A percentile compares a stretch with the other conserved stretches of the same genome.
Conservation (phyloP, 2,888 invertebrate genomes). For the Ormyrus thymus region DNA sequence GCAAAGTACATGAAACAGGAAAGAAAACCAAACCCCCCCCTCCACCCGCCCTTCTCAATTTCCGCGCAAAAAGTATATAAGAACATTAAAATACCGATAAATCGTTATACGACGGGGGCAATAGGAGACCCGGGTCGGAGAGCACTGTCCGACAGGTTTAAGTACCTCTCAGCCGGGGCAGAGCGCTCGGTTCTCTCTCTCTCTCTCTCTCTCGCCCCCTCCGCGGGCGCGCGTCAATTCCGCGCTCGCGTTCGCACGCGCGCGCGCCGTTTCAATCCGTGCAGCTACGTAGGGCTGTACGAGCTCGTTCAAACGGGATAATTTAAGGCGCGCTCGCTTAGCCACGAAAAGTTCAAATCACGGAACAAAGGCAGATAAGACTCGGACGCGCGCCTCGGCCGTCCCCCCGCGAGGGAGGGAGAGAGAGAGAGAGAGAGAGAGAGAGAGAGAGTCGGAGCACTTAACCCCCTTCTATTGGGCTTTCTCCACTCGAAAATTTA, state of each 20-base stretch:
- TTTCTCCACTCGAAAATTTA: constrained; percentile 52
- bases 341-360: constrained; percentile 47
- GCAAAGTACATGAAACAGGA: no score
- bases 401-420: no score
- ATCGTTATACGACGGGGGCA: no score
- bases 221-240: constrained; percentile 6
- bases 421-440: no score
- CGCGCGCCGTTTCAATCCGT: constrained; percentile 20
- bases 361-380: constrained; percentile 51
- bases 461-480: constrained; percentile 50
- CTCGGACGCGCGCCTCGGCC: constrained; percentile 21
- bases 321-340: constrained; percentile 38
- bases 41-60: no score
- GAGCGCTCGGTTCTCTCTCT: no score
- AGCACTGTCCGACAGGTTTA: constrained; percentile 12
- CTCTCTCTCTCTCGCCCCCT: no score
- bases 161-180: constrained; percentile 14
- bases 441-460: constrained; percentile 16
- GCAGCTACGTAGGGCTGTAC: not conserved
- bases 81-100: no score
- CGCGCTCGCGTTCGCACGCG: not conserved
- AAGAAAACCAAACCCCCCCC: no score
- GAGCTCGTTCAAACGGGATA: constrained; percentile 48
- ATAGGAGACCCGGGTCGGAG: no score
- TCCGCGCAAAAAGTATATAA: no score